Conservation (phyloP, 2,888 invertebrate genomes). For the Dicyrtomina minuta region DNA sequence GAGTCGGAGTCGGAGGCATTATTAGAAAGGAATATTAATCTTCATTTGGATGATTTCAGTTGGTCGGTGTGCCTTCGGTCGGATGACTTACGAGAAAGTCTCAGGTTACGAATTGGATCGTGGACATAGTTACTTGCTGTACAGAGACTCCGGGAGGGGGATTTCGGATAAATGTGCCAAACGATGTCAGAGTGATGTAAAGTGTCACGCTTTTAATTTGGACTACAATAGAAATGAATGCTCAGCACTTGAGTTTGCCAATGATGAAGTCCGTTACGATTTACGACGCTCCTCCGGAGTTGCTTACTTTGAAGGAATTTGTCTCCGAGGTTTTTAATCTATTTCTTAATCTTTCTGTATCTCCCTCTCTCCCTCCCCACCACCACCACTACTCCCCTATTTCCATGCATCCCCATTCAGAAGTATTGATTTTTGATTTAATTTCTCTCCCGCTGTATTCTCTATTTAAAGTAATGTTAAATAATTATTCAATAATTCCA, state of each 20-base stretch:
- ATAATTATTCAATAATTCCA: too few relatives aligned
- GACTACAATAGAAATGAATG: constrained; percentile 58
- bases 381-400: too few relatives aligned
- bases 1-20: neutral
- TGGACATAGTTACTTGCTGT: constrained; percentile 54
- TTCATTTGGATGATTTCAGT: constrained; percentile 41
- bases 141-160: constrained; percentile 55
- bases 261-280: constrained; percentile 55
- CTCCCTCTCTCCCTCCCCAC: too few relatives aligned
- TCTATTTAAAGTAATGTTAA: too few relatives aligned
- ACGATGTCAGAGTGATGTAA: constrained; percentile 56
- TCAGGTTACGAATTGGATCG: constrained; percentile 56
- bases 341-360: neutral
- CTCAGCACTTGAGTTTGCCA: constrained; percentile 55
- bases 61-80: constrained; percentile 55
- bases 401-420: too few relatives aligned
- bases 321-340: constrained; percentile 55
- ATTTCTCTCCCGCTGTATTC: too few relatives aligned
- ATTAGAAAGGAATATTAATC: constrained; percentile 9
- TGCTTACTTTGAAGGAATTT: constrained; percentile 57
- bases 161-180: constrained; percentile 57
- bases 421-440: too few relatives aligned
- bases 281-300: constrained; percentile 55
- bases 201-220: constrained; percentile 58
- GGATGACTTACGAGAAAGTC: constrained; percentile 56